Base-by-base conservation (phyloP, 1,140 invertebrate species). In the Drosophila virilis region DNA sequence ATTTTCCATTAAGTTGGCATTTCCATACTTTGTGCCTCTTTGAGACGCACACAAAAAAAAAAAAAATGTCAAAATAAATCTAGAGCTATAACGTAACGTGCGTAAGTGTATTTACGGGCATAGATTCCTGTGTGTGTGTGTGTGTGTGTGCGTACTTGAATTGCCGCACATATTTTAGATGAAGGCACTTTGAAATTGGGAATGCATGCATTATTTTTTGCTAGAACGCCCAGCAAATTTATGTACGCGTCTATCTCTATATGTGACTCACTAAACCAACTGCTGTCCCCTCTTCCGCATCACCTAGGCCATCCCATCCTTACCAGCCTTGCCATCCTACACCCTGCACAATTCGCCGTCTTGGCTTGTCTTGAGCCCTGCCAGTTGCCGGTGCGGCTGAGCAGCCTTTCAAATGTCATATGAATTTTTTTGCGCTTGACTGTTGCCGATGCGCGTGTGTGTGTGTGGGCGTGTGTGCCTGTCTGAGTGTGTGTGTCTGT, bases 101-200 rank as follows among this genome's bases (percentile, higher is more conserved):
- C 61, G 69, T 72, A 72, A 72, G 69, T 66, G 10, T 65, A 54
- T 54, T 50, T 61, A 61, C 59, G 33, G 37, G 35, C 43, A 17
- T 15, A 9, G 37, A 3, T 32, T 45, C 35, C 10, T 10, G 54
- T 6, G 59, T 50, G 45, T 38, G 59, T 55, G 10, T 22, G 13
- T n/a, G 32, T 37, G 42, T 40, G 32, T 17, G 38, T 58, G 52
- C 51, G 46, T 52, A 17, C 28, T 35, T 78, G 60, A 78, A 81
- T 78, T 86, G 75, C 75, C 71, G 75, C 82, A 88, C 78, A 86
- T 88, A 80, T 84, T 64, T 81, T 81, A 86, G 81, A 66, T 76
- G 60, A 51, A 68, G 65, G 71, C 78, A 78, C 71, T 76, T 86
- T 77, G 42, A 86, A 86, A 86, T 86, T 86, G 82, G 75, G 52